These are phyloP conservation scores for Hermaeophaga mercurialis DNA, from an alignment of 2,888 invertebrate species.

Conservation along the genomic window DNA sequence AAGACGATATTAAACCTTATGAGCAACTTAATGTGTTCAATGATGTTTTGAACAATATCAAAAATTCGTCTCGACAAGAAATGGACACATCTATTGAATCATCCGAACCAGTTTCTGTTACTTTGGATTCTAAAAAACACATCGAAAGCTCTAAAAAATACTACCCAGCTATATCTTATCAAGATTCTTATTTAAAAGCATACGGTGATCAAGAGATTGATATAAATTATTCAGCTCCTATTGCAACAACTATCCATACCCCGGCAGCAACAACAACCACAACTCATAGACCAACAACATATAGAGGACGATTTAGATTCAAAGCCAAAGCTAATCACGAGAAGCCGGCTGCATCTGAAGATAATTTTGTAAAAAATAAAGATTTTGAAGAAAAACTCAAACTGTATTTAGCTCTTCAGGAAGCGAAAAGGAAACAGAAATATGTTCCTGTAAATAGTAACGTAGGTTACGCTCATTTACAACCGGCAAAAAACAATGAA, in stretches of 20 bases:
- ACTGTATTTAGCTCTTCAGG: constrained; percentile 19
- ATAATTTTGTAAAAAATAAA: background rate
- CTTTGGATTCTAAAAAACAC: constrained; percentile 12
- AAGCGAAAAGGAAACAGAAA: constrained; percentile 13
- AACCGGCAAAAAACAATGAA: background rate
- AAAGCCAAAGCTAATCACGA: background rate
- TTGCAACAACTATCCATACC: constrained; percentile 12
- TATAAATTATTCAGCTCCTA: constrained; percentile 5
- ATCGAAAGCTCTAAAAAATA: background rate
- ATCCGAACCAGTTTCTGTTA: constrained; percentile 34
- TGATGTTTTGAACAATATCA: constrained; percentile 61
- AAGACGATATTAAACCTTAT: constrained; percentile 54
- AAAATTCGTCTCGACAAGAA: constrained; percentile 44
- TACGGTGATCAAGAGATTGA: constrained; percentile 30
- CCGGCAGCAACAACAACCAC: constrained; percentile 36
- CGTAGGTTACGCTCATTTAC: background rate
- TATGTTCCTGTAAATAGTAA: background rate
- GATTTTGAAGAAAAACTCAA: constrained; percentile 18
- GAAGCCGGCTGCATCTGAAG: background rate
- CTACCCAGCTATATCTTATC: background rate
- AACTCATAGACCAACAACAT: constrained; percentile 25
- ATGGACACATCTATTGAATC: constrained; percentile 24
- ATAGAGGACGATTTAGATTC: background rate
- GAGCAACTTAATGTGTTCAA: constrained; percentile 58
- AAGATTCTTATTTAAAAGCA: constrained; percentile 29